Conservation (phyloP, 2,888 invertebrate genomes). For the Ypsolopha sequella region DNA sequence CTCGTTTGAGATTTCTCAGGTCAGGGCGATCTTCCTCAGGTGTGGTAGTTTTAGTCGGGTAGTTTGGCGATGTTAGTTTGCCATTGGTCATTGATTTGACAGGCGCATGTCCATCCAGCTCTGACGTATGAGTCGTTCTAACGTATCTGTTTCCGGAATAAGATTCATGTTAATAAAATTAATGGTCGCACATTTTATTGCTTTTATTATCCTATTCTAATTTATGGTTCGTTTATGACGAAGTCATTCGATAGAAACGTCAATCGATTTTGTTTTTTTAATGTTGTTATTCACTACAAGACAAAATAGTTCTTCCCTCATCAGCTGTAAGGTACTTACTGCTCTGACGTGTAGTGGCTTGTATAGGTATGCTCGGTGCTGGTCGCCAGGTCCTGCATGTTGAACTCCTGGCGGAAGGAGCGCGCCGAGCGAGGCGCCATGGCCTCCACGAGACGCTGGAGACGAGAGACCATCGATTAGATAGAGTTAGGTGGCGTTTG, state of each 20-base stretch:
- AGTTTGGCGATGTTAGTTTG: conserved; percentile 55
- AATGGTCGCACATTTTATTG: too few relatives aligned
- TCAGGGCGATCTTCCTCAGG: conserved; percentile 73
- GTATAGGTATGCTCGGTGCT: conserved; percentile 77
- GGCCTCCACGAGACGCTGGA: conserved; percentile 75
- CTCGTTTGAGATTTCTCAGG: conserved; percentile 81
- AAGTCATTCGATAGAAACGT: too few relatives aligned
- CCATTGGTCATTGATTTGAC: conserved; percentile 61
- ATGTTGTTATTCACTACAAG: too few relatives aligned
- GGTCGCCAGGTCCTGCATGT: conserved; percentile 76
- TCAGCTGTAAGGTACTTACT: conserved; percentile 62
- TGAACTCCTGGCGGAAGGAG: conserved; percentile 88
- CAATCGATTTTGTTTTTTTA: too few relatives aligned
- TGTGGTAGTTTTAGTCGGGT: conserved; percentile 68
- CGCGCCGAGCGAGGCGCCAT: conserved; percentile 79
- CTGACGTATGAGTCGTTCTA: conserved; percentile 67
- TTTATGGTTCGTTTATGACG: too few relatives aligned
- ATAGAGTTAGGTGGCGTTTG: background rate
- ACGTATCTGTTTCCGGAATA: conserved; percentile 54
- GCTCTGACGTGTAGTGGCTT: conserved; percentile 72
- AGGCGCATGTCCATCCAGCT: conserved; percentile 60
- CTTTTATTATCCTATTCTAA: too few relatives aligned
- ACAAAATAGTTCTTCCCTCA: too few relatives aligned
- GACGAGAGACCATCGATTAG: background rate
- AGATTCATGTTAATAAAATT: background rate